Evolutionary conservation across 1,140 invertebrate species (phyloP).

Genomic region (Bombus soroeensis): DNA sequence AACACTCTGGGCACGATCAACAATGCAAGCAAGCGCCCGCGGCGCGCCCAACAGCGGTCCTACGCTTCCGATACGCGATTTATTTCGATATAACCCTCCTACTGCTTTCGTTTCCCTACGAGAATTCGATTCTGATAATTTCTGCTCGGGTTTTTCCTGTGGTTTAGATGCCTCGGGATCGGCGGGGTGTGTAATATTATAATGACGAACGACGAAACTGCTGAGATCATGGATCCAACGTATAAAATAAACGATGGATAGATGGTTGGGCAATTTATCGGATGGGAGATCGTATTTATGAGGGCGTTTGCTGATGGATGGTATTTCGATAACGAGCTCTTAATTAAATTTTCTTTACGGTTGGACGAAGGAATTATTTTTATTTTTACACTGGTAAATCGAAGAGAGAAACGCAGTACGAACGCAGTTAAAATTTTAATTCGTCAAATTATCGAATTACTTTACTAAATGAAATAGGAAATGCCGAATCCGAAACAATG

Average conservation of each 20-base stretch:
- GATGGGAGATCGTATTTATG: background rate
- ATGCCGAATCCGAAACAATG: background rate
- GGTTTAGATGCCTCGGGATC: too few species aligned
- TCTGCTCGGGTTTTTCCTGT: background rate
- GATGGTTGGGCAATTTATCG: background rate
- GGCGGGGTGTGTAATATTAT: too few species aligned
- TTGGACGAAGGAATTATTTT: background rate
- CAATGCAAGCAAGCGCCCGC: background rate
- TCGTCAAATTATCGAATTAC: background rate
- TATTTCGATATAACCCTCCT: background rate
- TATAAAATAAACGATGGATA: background rate
- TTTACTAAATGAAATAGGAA: background rate
- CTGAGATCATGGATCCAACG: background rate
- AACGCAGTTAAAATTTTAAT: background rate
- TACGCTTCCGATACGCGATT: background rate
- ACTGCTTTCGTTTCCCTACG: background rate
- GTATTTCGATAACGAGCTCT: background rate
- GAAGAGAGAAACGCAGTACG: background rate
- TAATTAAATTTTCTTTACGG: background rate
- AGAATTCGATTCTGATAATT: background rate
- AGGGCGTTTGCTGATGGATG: background rate
- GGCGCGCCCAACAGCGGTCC: background rate
- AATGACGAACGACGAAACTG: background rate
- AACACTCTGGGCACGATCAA: slow-evolving; percentile 22
- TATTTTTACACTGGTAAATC: background rate